Conservation (phyloP, 2,797 vertebrate genomes). For the Darevskia nairensis region DNA sequence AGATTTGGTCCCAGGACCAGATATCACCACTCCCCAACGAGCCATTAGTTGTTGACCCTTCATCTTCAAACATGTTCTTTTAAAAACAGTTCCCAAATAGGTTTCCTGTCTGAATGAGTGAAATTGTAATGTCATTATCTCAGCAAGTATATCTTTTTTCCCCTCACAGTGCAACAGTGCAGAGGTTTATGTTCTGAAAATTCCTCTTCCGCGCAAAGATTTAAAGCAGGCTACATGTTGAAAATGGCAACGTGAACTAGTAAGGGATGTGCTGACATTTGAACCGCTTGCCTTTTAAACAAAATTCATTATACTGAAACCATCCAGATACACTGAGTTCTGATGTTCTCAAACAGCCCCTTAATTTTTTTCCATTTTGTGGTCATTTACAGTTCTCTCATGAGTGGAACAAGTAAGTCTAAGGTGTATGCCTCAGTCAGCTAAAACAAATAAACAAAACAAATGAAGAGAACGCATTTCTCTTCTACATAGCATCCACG, state of each 20-base stretch:
- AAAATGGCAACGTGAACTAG: neutral
- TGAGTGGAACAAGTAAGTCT: neutral
- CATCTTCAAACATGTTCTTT: no score
- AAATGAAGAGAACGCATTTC: slow-evolving; percentile 37
- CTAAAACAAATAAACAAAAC: slow-evolving; percentile 13
- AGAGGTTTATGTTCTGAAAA: neutral
- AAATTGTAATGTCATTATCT: neutral
- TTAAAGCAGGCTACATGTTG: neutral
- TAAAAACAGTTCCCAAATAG: neutral
- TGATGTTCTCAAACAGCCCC: neutral
- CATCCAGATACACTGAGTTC: neutral
- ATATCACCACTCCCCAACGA: no score
- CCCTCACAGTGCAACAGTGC: neutral
- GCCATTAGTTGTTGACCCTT: no score
- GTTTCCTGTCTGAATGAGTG: neutral
- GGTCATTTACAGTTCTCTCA: neutral
- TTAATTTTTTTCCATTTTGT: neutral
- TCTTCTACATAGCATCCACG: neutral
- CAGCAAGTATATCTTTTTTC: neutral
- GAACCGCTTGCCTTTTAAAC: neutral
- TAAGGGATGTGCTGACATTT: neutral
- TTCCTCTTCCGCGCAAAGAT: neutral
- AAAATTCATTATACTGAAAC: neutral
- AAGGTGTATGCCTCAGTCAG: neutral
- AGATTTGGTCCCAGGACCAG: no score